phyloP scores from a whole-genome alignment of 2,797 vertebrate genomes.

The Galago senegalensis region DNA sequence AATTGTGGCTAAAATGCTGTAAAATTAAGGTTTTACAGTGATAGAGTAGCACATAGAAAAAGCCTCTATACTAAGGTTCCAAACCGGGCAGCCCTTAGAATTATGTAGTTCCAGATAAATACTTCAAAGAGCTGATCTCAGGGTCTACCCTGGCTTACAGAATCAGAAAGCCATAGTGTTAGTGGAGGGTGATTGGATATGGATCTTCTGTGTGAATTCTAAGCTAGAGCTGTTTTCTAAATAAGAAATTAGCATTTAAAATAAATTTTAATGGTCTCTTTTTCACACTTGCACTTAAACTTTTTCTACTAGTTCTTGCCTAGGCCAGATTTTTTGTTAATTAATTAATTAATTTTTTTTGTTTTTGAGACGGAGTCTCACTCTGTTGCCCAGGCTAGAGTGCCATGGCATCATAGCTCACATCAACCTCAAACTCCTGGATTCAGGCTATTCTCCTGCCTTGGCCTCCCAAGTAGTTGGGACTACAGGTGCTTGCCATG shows the following conservation, averaged over 20 bases:
- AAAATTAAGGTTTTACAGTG: background rate
- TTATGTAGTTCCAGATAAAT: background rate
- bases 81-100: background rate
- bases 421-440: too few species aligned
- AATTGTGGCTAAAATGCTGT: background rate
- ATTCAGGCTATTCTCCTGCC: too few species aligned
- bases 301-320: conserved; percentile 11
- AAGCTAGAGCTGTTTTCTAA: conserved; percentile 58
- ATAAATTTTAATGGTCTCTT: background rate
- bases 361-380: too few species aligned
- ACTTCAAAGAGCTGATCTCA: background rate
- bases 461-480: too few species aligned
- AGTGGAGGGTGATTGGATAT: background rate
- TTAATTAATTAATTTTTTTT: too few species aligned
- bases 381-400: too few species aligned
- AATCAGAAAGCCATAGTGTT: conserved; percentile 24
- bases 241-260: conserved; percentile 49
- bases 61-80: background rate
- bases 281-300: conserved; percentile 17
- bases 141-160: background rate
- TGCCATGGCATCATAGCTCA: too few species aligned
- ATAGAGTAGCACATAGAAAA: background rate
- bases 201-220: background rate
- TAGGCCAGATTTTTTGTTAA: conserved; percentile 2
- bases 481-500: too few species aligned